Evolutionary conservation across 2,113 vertebrate genomes (phyloP).

Genomic region (Menura novaehollandiae): DNA sequence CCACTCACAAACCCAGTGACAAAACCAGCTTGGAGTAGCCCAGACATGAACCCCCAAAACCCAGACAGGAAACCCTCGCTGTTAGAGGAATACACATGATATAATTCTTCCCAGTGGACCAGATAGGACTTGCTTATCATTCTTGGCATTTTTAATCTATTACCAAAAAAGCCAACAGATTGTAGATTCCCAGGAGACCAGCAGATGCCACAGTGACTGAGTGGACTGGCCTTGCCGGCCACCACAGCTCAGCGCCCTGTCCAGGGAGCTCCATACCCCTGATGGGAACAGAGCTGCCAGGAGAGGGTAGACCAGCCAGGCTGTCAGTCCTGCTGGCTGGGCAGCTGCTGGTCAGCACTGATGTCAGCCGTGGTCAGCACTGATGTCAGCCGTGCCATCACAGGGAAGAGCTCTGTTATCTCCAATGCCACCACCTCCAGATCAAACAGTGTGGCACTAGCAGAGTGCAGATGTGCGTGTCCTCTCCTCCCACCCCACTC

Average conservation of each 20-base stretch:
- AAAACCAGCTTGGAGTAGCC: background rate
- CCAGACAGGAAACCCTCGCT: background rate
- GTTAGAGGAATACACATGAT: background rate
- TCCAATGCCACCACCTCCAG: background rate
- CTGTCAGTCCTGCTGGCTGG: background rate
- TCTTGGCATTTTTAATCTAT: background rate
- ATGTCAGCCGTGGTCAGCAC: background rate
- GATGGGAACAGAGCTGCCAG: background rate
- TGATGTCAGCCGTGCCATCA: rapidly evolving
- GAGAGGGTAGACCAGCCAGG: background rate
- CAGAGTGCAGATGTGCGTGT: background rate
- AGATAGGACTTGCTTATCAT: background rate
- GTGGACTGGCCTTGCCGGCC: background rate
- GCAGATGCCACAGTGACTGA: background rate
- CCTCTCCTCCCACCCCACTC: background rate
- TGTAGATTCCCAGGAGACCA: background rate
- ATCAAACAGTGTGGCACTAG: background rate
- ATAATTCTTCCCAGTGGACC: background rate
- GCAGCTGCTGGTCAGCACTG: background rate
- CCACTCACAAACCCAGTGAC: background rate
- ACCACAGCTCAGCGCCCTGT: background rate
- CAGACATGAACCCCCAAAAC: background rate
- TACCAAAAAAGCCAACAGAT: background rate
- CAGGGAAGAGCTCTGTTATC: background rate
- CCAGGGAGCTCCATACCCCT: background rate